Base-by-base conservation (phyloP, 2,888 invertebrate genomes). In the Danaus chrysippus region DNA sequence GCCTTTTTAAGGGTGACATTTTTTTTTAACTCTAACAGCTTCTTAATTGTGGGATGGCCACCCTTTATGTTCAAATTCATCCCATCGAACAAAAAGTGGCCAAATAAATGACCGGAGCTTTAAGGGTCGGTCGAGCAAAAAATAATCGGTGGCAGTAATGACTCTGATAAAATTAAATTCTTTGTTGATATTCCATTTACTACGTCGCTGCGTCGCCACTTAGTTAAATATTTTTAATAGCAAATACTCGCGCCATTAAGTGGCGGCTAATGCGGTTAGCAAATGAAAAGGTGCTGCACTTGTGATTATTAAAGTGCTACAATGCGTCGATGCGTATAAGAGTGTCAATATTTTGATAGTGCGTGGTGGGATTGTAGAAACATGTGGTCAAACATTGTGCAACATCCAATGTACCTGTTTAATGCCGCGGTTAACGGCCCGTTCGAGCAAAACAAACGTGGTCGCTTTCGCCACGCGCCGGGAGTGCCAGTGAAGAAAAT, bases 311-410 rank as follows among this genome's bases (percentile, higher is more conserved):
- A 80, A 81, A 86, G 82, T 77, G 76, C 81, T 75, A 84, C 83
- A 85, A 78, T 83, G 82, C 77, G 75, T 78, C 81, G 73, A 81
- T 82, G 86, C 77, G 84, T 82, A 85, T 87, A 82, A 87, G 87
- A 86, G 86, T 78, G 84, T 88, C 86, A 90, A 91, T 91, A 90
- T 91, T 90, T 82, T 91, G 87, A 86, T 89, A 87, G 86, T 71
- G 75, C 84, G 85, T 84, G 87, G 82, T 83, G 70, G 71, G 77
- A 75, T 78, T 77, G 75, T 83, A 76, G 81, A 80, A 84, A 87
- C 88, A 88, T 87, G 84, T 87, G 90, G 83, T 84, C 82, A 89
- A 89, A 90, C 80, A 88, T 91, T 91, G 85, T 83, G 90, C 86
- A 89, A 89, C 75, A 72, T 72, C 71, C 69, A 65, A 73, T 78